These are phyloP conservation scores for Agrotis ipsilon DNA, from an alignment of 2,888 invertebrate species.

Conservation along the genomic window DNA sequence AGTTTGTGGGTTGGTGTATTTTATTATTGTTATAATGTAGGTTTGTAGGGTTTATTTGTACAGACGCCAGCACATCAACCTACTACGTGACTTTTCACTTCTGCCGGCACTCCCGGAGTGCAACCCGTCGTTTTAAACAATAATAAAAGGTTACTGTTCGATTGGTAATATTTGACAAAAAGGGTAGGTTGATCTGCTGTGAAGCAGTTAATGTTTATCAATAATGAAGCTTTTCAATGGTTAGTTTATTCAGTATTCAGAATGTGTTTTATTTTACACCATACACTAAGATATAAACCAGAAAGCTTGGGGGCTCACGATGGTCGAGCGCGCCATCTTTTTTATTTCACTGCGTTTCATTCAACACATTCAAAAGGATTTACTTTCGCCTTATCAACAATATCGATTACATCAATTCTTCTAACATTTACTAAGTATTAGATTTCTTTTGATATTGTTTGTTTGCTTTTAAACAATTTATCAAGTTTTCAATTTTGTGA, in stretches of 20 bases:
- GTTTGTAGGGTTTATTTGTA: neutral
- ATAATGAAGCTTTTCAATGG: too few species aligned
- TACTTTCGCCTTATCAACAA: slow-evolving; percentile 62
- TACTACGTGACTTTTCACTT: too few species aligned
- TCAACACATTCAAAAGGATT: slow-evolving; percentile 66
- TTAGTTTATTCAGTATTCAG: neutral
- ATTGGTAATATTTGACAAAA: too few species aligned
- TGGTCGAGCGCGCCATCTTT: slow-evolving; percentile 65
- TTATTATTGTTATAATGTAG: neutral
- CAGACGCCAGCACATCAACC: too few species aligned
- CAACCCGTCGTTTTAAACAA: too few species aligned
- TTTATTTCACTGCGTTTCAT: slow-evolving; percentile 74
- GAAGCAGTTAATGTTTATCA: too few species aligned
- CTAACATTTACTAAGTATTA: slow-evolving; percentile 6
- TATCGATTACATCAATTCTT: slow-evolving; percentile 32
- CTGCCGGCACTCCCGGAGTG: too few species aligned
- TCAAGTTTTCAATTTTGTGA: neutral
- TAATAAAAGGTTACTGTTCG: too few species aligned
- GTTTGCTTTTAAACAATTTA: slow-evolving; percentile 1
- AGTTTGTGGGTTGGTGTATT: neutral
- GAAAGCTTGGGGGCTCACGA: slow-evolving; percentile 65
- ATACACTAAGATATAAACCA: slow-evolving; percentile 63
- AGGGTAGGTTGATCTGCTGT: too few species aligned
- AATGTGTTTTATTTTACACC: slow-evolving; percentile 52
- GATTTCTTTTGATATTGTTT: neutral